Evolutionary conservation across 2,113 vertebrate genomes (phyloP), one percentile per base, ranked within the genome.

Genomic region (Tupaia chinensis): DNA sequence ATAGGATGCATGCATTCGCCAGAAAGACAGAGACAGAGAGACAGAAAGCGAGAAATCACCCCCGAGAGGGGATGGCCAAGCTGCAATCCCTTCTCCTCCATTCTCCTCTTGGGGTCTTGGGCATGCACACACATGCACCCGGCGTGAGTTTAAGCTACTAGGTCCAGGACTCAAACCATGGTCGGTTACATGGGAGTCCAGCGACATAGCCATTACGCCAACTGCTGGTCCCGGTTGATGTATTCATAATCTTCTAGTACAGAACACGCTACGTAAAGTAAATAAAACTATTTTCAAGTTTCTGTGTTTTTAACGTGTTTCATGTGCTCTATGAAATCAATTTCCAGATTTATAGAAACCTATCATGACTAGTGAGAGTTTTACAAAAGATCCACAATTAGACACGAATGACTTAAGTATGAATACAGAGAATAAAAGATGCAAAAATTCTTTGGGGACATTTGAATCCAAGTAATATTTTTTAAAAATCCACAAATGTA

Each of bases 301-400:
- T 96, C 65, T 95, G 63, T 44, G 44, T 87, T 95, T 94, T 88
- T 98, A 96, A 98, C 98, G 97, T 98, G 97, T 97, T 87, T 56
- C 77, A 60, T 82, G 87, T 70, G 96, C 70, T 84, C 2, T 91
- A 92, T 81, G 93, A 87, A 86, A 89, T 95, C 53, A 95, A 63
- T 70, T 89, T 91, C 83, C 58, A 96, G 87, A 92, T 93, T 44
- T 91, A 95, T 2, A 89, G 85, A 97, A 97, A 89, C 91, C 80
- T 60, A 92, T 69, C 77, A 25, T 79, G 77, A 95, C 60, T 3
- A 44, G 34, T 7, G 89, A 87, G 60, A 93, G 25, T 53, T 82
- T 77, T 86, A 95, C 53, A 94, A 68, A 95, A 83, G 73, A 29
- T 85, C 89, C 93, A 86, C 93, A 97, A 66, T 80, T 96, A 94